A percentile compares a stretch with the other conserved stretches of the same genome.
Evolutionary conservation across 2,888 invertebrate genomes (phyloP).

Genomic region (Caprella mutica): DNA sequence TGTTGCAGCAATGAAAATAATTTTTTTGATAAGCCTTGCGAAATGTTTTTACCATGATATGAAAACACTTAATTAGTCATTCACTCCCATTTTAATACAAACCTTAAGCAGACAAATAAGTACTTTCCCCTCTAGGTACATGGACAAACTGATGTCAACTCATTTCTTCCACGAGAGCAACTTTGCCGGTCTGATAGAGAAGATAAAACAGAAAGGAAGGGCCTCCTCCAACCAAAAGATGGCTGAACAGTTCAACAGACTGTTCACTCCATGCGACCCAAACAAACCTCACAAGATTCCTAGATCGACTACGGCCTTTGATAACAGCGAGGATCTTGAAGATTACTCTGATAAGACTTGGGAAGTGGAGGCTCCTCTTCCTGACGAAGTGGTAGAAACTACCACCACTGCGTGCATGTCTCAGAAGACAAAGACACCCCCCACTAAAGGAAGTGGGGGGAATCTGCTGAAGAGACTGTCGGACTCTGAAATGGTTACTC

Average conservation of each 20-base stretch:
- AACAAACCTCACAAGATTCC: neutral
- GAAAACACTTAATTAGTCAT: too few species aligned
- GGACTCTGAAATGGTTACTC: slow-evolving; percentile 24
- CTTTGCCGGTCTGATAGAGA: slow-evolving; percentile 52
- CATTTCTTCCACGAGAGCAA: slow-evolving; percentile 63
- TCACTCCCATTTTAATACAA: too few species aligned
- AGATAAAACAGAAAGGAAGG: slow-evolving; percentile 60
- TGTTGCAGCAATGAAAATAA: too few species aligned
- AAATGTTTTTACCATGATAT: too few species aligned
- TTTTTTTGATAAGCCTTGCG: too few species aligned
- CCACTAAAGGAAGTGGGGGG: slow-evolving; percentile 12
- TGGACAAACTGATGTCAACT: slow-evolving; percentile 74
- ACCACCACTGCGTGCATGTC: too few species aligned
- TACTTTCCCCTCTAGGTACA: slow-evolving; percentile 46
- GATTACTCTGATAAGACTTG: too few species aligned
- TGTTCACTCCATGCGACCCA: slow-evolving; percentile 14
- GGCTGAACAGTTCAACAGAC: slow-evolving; percentile 41
- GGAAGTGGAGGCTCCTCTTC: too few species aligned
- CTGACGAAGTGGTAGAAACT: too few species aligned
- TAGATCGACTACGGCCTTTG: neutral
- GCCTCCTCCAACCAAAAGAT: slow-evolving; percentile 56
- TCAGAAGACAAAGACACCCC: too few species aligned
- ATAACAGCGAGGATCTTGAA: neutral
- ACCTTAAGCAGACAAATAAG: too few species aligned
- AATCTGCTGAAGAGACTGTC: slow-evolving; percentile 26